phyloP scores from a whole-genome alignment of 2,113 vertebrate species.

The Pleuronectes platessa region DNA sequence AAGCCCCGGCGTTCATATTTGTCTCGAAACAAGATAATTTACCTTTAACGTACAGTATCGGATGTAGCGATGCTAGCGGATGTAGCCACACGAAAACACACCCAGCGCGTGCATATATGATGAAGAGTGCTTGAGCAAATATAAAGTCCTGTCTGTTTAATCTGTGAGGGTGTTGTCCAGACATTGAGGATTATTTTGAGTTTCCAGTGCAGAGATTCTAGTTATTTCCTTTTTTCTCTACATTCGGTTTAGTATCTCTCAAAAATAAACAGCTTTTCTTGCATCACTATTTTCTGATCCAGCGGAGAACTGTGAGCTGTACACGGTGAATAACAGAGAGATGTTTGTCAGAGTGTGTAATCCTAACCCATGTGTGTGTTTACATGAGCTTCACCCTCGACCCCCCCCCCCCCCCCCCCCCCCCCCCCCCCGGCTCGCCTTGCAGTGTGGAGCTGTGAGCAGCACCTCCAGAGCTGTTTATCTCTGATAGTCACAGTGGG shows the following conservation, averaged over 20 bases:
- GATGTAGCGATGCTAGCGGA: no score
- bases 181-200: not conserved
- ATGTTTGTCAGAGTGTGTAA: conserved; percentile 45
- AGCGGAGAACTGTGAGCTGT: conserved; percentile 5
- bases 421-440: conserved; percentile 24
- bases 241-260: not conserved
- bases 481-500: conserved; percentile 58
- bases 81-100: no score
- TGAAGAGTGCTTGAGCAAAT: not conserved
- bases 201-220: not conserved
- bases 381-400: conserved; percentile 42
- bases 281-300: conserved; percentile 1
- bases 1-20: no score
- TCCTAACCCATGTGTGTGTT: conserved; percentile 48
- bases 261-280: not conserved
- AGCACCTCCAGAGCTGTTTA: conserved; percentile 56
- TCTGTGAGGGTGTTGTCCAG: not conserved
- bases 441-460: conserved; percentile 31
- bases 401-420: conserved; percentile 37
- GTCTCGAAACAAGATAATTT: no score
- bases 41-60: no score
- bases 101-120: not conserved
- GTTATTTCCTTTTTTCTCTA: not conserved
- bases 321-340: conserved; percentile 19
- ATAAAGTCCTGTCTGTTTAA: not conserved